Base-by-base conservation (phyloP, 1,140 invertebrate species). In the Adoxophyes honmai region DNA sequence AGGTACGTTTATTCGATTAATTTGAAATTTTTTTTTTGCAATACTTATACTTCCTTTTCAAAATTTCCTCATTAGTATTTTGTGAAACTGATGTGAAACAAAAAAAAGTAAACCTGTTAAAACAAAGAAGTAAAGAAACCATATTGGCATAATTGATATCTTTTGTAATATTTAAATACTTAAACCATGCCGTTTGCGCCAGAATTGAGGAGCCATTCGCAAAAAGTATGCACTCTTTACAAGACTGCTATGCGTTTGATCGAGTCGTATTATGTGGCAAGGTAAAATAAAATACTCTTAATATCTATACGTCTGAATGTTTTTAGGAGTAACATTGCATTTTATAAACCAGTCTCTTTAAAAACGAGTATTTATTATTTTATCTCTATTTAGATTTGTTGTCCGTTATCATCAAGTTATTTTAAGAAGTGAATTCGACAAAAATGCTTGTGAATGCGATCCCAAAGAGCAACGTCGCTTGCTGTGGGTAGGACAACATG, bases 151-250 rank as follows among this genome's bases (percentile, higher is more conserved):
- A n/a, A n/a, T n/a, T n/a, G n/a, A n/a, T n/a, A n/a, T n/a, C n/a
- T n/a, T n/a, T n/a, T n/a, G n/a, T n/a, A 14, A 60, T 16, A 13
- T 60, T 48, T 15, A 35, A 8, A 18, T 42, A 28, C 13, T 28
- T 14, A 16, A 39, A 64, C 7, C 11, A 73, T 73, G 70, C 34
- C 55, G 15, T 73, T 73, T 64, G 67, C 64, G 10, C 73, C 80
- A 28, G 81, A 83, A 53, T 54, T 86, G 38, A 68, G 68, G 54
- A 75, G 70, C 2, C 75, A 86, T 62, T 57, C 75, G 37, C 81
- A 83, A 72, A 78, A 70, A 74, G 81, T 86, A 3, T 84, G 79
- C 35, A 66, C 66, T n/a, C 64, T 86, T 8, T 86, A 86, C 44
- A 86, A 86, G 70, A 71, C 61, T 33, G 78, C 73, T 8, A 62